phyloP scores from a whole-genome alignment of 2,888 invertebrate species.

The Eulithis prunata region DNA sequence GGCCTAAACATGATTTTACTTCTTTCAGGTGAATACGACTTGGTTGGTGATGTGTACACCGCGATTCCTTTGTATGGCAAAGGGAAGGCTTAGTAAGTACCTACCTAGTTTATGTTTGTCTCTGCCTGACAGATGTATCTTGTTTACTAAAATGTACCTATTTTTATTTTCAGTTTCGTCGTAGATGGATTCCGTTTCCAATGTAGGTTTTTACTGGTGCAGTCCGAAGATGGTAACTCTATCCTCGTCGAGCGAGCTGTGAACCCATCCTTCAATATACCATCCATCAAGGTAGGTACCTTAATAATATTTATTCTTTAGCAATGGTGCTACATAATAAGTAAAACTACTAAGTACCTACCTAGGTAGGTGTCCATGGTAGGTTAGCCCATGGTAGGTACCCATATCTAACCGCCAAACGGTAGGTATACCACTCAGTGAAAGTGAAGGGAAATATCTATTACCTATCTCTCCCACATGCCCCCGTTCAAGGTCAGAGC shows the following conservation, averaged over 20 bases:
- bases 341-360: no score
- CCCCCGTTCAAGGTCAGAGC: no score
- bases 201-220: constrained; percentile 58
- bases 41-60: constrained; percentile 64
- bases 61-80: constrained; percentile 72
- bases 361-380: no score
- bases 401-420: no score
- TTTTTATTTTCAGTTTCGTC: constrained; percentile 57
- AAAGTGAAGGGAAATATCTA: no score
- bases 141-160: no score
- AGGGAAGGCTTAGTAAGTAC: constrained; percentile 65
- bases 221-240: constrained; percentile 63
- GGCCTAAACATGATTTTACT: constrained; percentile 10
- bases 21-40: constrained; percentile 64
- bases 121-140: background rate
- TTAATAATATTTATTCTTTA: background rate
- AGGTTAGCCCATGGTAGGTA: no score
- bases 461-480: no score
- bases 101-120: background rate
- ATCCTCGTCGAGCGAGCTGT: constrained; percentile 64
- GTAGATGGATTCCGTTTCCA: constrained; percentile 59
- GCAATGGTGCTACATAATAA: no score
- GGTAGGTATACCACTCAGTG: no score
- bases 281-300: constrained; percentile 57
- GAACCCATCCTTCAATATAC: constrained; percentile 59